Conservation (phyloP, 2,888 invertebrate species). For the Neocrepidodera transversa region DNA sequence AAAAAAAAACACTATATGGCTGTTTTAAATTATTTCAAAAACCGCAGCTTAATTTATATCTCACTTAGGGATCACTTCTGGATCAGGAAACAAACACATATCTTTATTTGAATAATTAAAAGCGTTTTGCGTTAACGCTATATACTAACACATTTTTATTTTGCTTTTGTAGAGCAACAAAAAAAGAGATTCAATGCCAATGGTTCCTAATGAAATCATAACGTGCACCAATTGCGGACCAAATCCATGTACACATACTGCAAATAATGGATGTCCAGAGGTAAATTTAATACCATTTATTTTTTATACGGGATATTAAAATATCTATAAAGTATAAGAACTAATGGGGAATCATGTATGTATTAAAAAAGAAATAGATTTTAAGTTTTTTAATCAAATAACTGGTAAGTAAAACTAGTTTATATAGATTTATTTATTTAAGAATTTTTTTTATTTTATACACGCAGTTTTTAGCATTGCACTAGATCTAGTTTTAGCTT, state of each 20-base stretch:
- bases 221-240: slow-evolving; percentile 84
- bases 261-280: slow-evolving; percentile 88
- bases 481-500: no score
- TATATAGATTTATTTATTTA: no score
- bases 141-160: slow-evolving; percentile 31
- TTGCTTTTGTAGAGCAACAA: slow-evolving; percentile 74
- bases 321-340: neutral
- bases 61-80: neutral
- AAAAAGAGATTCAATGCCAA: slow-evolving; percentile 80
- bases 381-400: no score
- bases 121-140: neutral
- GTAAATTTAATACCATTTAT: slow-evolving; percentile 58
- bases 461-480: no score
- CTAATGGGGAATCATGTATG: no score
- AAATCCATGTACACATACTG: slow-evolving; percentile 85
- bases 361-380: no score
- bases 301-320: neutral
- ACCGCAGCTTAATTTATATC: neutral
- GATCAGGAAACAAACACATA: neutral
- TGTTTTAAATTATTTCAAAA: neutral
- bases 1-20: neutral
- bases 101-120: neutral
- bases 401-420: no score
- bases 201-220: slow-evolving; percentile 80
- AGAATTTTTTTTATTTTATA: no score